Base-by-base conservation (phyloP, 2,888 invertebrate species). In the Lysandra bellargus region DNA sequence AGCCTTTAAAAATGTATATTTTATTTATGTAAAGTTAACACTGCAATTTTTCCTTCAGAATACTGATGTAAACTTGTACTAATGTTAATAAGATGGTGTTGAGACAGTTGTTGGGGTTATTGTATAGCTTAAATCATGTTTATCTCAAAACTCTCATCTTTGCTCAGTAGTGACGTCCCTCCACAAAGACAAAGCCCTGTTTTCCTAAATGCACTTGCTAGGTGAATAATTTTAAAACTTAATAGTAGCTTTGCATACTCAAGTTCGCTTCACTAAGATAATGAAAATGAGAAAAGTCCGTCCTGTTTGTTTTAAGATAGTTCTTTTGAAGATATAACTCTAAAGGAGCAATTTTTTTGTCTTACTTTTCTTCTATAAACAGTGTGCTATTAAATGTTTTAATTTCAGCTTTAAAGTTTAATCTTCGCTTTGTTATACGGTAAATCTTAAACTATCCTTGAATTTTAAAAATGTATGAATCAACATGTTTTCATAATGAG, bases 251-350 rank as follows among this genome's bases (percentile, higher is more conserved):
- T 78, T 79, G 80, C 79, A 80, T 78, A 81, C 81, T 77, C 80
- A 79, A 81, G 80, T 79, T 81, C 79, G 64, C 80, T 80, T 81
- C 78, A 79, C 78, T 74, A 74, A 81, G 81, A 81, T 81, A 81
- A 81, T 81, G 81, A 81, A 78, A 81, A 81, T 78, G 81, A 81
- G 81, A 77, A 74, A 81, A 81, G 81, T 81, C 81, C 74, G 80
- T 79, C 64, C 80, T 81, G 81, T 80, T 81, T 79, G 80, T 80
- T 81, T 78, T 73, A 74, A 80, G 81, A 81, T 80, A 81, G 80
- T 76, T 81, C 73, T 79, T 78, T 80, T 78, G 61, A 77, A 76
- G 76, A 76, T 76, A 76, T 76, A 76, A 76, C 33, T 53, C 49
- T 76, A 53, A 33, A 76, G 53, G 33, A 53, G 33, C 53, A 12